Conservation (phyloP, 2,888 invertebrate species). For the Eilema sororculum region DNA sequence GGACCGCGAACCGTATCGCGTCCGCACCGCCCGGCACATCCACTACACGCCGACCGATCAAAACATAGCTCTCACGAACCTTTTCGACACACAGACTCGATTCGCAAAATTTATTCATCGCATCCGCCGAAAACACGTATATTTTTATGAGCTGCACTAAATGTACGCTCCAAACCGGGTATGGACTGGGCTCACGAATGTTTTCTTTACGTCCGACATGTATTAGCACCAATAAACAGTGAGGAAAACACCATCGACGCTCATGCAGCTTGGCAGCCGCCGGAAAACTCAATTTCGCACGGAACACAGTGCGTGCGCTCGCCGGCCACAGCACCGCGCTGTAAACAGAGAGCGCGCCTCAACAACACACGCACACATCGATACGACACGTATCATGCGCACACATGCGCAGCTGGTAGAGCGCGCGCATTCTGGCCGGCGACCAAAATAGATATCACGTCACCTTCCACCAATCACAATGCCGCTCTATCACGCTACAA, state of each 20-base stretch:
- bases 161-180: conserved; percentile 66
- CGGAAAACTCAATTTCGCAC: conserved; percentile 79
- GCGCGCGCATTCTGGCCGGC: conserved; percentile 77
- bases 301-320: conserved; percentile 87
- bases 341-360: conserved; percentile 84
- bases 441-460: conserved; percentile 82
- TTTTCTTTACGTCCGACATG: conserved; percentile 71
- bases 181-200: conserved; percentile 60
- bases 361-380: conserved; percentile 80
- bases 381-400: conserved; percentile 60
- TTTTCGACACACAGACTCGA: conserved; percentile 85
- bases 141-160: conserved; percentile 79
- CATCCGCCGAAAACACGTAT: conserved; percentile 84
- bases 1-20: conserved; percentile 67
- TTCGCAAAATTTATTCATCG: conserved; percentile 87
- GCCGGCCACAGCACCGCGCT: conserved; percentile 85
- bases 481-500: conserved; percentile 70
- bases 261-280: conserved; percentile 71
- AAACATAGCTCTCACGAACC: conserved; percentile 84
- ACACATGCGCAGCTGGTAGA: conserved; percentile 61
- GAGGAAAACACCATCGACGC: conserved; percentile 79
- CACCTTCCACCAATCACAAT: conserved; percentile 73
- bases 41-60: conserved; percentile 81
- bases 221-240: conserved; percentile 77
- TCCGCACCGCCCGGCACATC: conserved; percentile 79